A percentile compares a stretch with the other conserved stretches of the same genome.
Evolutionary conservation across 2,797 vertebrate species (phyloP).

Genomic region (Mionectes olivaceus): DNA sequence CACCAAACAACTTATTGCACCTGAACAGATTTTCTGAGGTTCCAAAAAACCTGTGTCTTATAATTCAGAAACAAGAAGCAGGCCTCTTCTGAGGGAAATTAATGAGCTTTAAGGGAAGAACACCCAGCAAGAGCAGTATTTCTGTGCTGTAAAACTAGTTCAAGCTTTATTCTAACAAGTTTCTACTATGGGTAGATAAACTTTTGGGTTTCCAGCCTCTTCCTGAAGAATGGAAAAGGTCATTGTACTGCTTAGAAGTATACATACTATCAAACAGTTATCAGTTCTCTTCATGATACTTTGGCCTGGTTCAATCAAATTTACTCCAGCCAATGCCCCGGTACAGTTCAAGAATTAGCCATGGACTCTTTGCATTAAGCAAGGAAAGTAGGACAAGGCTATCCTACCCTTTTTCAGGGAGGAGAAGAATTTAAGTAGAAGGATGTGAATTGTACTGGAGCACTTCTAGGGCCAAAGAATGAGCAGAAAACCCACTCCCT

Average conservation of each 20-base stretch:
- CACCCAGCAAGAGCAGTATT: background rate
- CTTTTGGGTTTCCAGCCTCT: background rate
- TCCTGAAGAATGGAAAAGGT: background rate
- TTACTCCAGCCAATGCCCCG: background rate
- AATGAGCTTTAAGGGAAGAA: background rate
- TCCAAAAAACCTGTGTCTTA: background rate
- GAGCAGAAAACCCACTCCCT: fast-evolving
- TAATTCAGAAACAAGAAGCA: background rate
- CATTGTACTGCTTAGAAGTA: background rate
- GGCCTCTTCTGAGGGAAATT: background rate
- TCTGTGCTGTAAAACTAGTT: background rate
- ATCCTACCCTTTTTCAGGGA: background rate
- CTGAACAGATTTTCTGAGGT: background rate
- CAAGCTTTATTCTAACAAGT: background rate
- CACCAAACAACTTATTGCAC: background rate
- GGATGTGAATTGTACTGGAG: background rate
- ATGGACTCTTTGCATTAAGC: background rate
- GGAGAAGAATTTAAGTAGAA: background rate
- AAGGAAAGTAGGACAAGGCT: background rate
- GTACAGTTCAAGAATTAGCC: background rate
- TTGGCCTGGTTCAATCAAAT: background rate
- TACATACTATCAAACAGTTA: background rate
- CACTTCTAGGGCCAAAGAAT: background rate
- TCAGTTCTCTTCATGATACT: background rate
- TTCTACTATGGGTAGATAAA: background rate